phyloP scores from a whole-genome alignment of 64 coral and sea anemone species.

The Porites lutea region DNA sequence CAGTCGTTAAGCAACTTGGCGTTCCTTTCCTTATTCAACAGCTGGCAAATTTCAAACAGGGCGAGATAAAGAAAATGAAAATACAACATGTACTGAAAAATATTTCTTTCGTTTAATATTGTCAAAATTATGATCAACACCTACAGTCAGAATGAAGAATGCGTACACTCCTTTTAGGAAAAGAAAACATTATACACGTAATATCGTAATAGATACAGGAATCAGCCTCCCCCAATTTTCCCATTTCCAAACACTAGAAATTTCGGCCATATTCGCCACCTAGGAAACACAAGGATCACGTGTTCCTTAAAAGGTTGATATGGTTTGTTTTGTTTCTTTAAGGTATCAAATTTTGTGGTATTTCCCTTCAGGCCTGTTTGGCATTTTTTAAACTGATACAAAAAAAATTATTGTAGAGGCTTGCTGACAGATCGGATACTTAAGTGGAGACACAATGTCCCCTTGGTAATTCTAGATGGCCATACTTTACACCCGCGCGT shows the following conservation, averaged over 20 bases:
- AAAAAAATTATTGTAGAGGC: constrained; percentile 43
- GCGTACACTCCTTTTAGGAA: neutral
- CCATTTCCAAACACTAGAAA: neutral
- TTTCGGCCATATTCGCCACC: constrained; percentile 6
- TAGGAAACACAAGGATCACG: neutral
- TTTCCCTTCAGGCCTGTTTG: constrained; percentile 38
- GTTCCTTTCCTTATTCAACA: no score
- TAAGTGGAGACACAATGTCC: constrained; percentile 56
- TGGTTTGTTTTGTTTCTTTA: neutral
- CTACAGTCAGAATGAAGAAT: neutral
- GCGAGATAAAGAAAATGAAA: no score
- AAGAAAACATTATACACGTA: neutral
- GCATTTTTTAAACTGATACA: constrained; percentile 51
- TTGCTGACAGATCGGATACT: constrained; percentile 31
- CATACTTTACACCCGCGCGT: constrained; percentile 8
- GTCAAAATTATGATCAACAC: neutral
- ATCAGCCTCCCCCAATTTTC: no score
- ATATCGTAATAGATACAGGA: neutral
- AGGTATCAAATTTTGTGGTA: constrained; percentile 22
- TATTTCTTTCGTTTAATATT: neutral
- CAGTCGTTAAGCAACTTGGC: no score
- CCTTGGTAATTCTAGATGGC: constrained; percentile 23
- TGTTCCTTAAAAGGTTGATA: neutral
- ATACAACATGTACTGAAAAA: no score
- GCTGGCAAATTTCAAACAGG: no score